Conservation (phyloP, 1,140 invertebrate species). For the Drosophila busckii region DNA sequence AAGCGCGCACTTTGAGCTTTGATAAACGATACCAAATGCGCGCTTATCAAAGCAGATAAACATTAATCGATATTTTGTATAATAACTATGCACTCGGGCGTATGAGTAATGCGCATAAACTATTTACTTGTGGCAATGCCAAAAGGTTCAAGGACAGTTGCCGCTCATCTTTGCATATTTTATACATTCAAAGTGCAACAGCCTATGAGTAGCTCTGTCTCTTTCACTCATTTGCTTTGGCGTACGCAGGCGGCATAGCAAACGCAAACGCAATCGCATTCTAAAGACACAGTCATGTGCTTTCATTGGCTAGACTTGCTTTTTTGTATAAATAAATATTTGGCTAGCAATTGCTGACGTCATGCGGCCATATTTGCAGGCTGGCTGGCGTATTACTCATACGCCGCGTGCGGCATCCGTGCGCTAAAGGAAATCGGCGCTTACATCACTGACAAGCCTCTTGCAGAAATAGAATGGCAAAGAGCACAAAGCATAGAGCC, state of each 20-base stretch:
- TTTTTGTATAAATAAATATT: slow-evolving; percentile 32
- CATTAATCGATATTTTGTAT: slow-evolving; percentile 49
- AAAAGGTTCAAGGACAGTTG: slow-evolving; percentile 59
- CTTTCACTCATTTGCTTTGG: background rate
- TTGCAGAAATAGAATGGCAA: no score
- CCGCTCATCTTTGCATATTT: slow-evolving; percentile 10
- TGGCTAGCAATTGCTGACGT: slow-evolving; percentile 30
- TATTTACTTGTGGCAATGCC: background rate
- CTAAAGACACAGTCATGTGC: slow-evolving; percentile 25
- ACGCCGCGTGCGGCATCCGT: no score
- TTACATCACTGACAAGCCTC: no score
- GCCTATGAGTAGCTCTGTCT: slow-evolving; percentile 13
- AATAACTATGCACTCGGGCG: slow-evolving; percentile 28
- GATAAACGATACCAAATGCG: slow-evolving; percentile 7
- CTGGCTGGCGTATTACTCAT: slow-evolving; percentile 36
- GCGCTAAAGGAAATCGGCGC: no score
- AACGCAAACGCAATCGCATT: slow-evolving; percentile 28
- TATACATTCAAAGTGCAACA: slow-evolving; percentile 37
- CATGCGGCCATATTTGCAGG: slow-evolving; percentile 2
- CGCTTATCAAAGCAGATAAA: slow-evolving; percentile 26
- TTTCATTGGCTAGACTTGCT: slow-evolving; percentile 19
- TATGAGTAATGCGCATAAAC: slow-evolving; percentile 34
- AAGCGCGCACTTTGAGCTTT: slow-evolving; percentile 43
- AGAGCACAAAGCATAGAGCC: no score
- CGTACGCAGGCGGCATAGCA: slow-evolving; percentile 27